Conservation (phyloP, 2,113 vertebrate genomes). For the Mesitornis unicolor region DNA sequence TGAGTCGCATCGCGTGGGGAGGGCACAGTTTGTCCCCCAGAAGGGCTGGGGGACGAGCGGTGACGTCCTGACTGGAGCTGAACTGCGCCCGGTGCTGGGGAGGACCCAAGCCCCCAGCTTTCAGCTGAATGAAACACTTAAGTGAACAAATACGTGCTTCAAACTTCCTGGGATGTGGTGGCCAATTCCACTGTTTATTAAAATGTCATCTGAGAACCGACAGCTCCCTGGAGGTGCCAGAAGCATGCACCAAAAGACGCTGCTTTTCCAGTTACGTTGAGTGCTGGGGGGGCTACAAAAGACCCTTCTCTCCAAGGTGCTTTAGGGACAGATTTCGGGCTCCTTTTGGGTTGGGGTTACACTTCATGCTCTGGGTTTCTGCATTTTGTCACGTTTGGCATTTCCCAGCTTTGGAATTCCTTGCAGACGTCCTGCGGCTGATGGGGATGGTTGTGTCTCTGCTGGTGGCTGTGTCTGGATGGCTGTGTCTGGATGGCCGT, state of each 20-base stretch:
- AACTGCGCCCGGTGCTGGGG: not conserved
- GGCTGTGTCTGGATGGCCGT: too few relatives aligned
- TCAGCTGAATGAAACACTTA: not conserved
- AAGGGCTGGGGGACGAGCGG: not conserved
- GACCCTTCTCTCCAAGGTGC: not conserved
- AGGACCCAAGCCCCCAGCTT: not conserved
- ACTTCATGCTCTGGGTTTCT: not conserved
- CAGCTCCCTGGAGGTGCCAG: not conserved
- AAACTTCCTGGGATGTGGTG: not conserved
- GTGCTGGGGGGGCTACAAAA: not conserved
- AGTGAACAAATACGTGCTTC: fast-evolving
- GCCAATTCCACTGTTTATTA: not conserved
- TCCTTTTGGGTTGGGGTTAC: not conserved
- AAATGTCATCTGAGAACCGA: not conserved
- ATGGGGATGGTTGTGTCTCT: too few relatives aligned
- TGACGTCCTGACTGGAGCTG: not conserved
- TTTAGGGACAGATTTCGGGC: not conserved
- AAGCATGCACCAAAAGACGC: not conserved
- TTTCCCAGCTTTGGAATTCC: not conserved
- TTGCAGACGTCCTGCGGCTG: not conserved
- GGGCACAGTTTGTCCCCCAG: not conserved
- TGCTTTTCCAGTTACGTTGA: not conserved
- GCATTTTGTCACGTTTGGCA: not conserved
- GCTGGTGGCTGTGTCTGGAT: too few relatives aligned
- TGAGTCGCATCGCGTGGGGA: not conserved